Conservation (phyloP, 2,888 invertebrate genomes). For the Carpatolechia fugitivella region DNA sequence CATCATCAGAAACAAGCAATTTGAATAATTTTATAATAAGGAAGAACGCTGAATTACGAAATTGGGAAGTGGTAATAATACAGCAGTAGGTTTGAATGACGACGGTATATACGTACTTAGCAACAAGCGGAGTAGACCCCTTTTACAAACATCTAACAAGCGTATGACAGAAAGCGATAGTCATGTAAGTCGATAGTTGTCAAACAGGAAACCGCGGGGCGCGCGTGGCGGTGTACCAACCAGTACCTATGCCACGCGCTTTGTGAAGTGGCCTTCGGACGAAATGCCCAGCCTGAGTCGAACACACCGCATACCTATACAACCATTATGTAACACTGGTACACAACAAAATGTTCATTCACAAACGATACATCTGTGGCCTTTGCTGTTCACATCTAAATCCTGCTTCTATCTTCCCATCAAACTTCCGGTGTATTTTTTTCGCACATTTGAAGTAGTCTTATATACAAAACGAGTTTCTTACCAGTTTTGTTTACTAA, state of each 20-base stretch:
- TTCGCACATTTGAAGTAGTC: conserved; percentile 25
- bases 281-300: conserved; percentile 55
- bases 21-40: conserved; percentile 60
- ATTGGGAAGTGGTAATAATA: conserved; percentile 63
- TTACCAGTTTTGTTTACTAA: conserved; percentile 42
- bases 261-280: conserved; percentile 68
- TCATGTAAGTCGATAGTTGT: conserved; percentile 77
- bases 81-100: conserved; percentile 65
- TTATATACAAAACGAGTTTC: conserved; percentile 10
- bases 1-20: conserved; percentile 34
- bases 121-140: conserved; percentile 65
- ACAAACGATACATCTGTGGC: conserved; percentile 51
- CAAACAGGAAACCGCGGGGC: conserved; percentile 76
- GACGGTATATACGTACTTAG: conserved; percentile 47
- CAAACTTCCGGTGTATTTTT: conserved; percentile 36
- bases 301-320: conserved; percentile 46
- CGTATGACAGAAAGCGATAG: conserved; percentile 76
- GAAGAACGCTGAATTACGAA: conserved; percentile 51
- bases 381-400: conserved; percentile 35
- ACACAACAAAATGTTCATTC: conserved; percentile 67
- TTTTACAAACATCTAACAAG: conserved; percentile 69
- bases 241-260: conserved; percentile 51
- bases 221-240: conserved; percentile 53
- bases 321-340: conserved; percentile 61
- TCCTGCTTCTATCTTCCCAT: conserved; percentile 25